Percentiles rank a stretch among this genome's conserved stretches.
Evolutionary conservation across 2,797 vertebrate genomes (phyloP).

Genomic region (Anguilla pacifica): DNA sequence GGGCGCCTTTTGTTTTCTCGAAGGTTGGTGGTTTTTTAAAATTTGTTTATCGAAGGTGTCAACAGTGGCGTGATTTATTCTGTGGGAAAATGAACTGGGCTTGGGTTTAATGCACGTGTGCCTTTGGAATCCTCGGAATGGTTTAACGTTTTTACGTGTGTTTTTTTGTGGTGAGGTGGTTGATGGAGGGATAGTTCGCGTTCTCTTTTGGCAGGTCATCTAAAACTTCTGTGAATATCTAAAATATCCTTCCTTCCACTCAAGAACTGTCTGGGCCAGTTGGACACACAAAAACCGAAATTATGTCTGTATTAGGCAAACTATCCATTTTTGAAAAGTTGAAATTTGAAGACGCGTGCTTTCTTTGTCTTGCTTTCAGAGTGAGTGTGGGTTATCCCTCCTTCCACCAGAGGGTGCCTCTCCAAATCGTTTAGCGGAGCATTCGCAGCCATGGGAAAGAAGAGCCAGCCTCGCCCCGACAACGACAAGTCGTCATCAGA

Average conservation of each 20-base stretch:
- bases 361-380: neutral
- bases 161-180: neutral
- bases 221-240: no score
- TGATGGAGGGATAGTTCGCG: neutral
- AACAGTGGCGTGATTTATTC: neutral
- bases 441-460: constrained; percentile 74
- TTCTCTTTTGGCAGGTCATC: neutral
- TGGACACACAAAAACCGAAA: neutral
- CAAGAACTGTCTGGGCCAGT: no score
- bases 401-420: constrained; percentile 24
- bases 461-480: constrained; percentile 80
- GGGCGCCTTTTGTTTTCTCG: neutral
- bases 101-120: neutral
- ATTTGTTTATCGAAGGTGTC: neutral
- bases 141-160: neutral
- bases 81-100: neutral
- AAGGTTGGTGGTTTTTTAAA: neutral
- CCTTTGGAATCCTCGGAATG: neutral
- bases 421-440: neutral
- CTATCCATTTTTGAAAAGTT: neutral
- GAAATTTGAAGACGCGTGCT: no score
- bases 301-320: neutral
- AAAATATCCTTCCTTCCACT: no score
- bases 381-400: constrained; percentile 3
- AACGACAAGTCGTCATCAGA: constrained; percentile 86